Conservation (phyloP, 2,113 vertebrate species). For the Malaclemys terrapin region DNA sequence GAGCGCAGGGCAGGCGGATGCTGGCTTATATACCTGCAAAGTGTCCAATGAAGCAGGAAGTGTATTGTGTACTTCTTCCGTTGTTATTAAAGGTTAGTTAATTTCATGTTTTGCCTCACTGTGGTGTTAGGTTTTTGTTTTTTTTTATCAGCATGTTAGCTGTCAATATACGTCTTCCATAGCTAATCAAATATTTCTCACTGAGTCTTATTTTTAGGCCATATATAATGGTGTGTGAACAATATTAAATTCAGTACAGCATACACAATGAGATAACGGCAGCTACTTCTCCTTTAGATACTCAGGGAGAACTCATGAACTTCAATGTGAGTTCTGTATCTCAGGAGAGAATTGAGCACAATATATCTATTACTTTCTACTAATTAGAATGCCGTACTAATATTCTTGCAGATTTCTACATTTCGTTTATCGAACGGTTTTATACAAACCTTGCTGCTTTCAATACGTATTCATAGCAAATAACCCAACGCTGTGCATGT, state of each 20-base stretch:
- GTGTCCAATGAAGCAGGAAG: constrained; percentile 93
- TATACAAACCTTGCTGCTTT: not conserved
- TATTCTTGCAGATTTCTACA: not conserved
- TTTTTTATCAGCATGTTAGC: not conserved
- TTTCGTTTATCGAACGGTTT: not conserved
- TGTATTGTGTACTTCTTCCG: constrained; percentile 83
- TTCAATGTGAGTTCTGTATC: not conserved
- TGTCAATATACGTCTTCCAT: not conserved
- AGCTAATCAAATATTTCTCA: not conserved
- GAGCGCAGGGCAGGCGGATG: constrained; percentile 81
- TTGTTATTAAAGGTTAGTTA: constrained; percentile 91
- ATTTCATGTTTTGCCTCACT: not conserved
- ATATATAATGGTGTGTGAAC: not conserved
- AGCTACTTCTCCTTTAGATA: not conserved
- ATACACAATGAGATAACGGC: not conserved
- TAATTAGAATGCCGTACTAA: not conserved
- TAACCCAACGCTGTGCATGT: not conserved
- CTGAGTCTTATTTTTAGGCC: not conserved
- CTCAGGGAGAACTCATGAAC: not conserved
- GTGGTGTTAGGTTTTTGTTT: not conserved
- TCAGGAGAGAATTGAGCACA: not conserved
- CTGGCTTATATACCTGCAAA: constrained; percentile 90
- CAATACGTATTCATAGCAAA: not conserved
- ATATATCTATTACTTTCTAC: not conserved
- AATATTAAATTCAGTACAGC: not conserved